Base-by-base conservation (phyloP, 2,888 invertebrate species). In the Heteropelma amictum region DNA sequence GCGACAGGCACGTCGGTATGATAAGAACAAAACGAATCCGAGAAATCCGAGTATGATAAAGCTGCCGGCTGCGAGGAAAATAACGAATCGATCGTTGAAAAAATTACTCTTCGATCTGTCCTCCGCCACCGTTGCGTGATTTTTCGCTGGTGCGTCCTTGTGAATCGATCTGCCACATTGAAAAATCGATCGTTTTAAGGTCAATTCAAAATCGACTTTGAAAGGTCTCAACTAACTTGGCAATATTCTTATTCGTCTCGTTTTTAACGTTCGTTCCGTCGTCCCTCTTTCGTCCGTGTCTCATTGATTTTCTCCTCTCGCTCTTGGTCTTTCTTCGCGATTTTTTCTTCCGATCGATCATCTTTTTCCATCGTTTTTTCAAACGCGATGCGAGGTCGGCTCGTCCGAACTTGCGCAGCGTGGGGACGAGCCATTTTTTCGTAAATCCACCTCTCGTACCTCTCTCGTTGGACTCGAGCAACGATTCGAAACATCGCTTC, bases 381-480 rank as follows among this genome's bases (percentile, higher is more conserved):
- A 77, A 49, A 8, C 69, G 8, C 17, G 71, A 23, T 0, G 26
- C 65, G 21, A 76, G 38, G 72, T 77, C 75, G 21, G 60, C 54
- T 35, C 76, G 72, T 28, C 77, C 76, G 35, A 78, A 51, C 72
- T 68, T 67, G 4, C 51, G 72, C 17, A 73, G 51, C 5, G 49
- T 30, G 7, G 17, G 28, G 26, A 69, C 67, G 7, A 72, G 42
- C 72, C 71, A 58, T 10, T 71, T 70, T 65, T 42, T 71, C 19
- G 78, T 71, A 35, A 63, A 72, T 33, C 69, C 74, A 7, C 38
- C 47, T 6, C 45, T 64, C 19, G 14, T 53, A 8, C 69, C 69
- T 7, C 23, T 49, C 21, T 77, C 65, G 38, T 78, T 78, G 56
- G 69, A 75, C 51, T 78, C 77, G 33, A 53, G 26, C 12, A 78